Evolutionary conservation across 1,140 invertebrate species (phyloP).

Genomic region (Aricia agestis): DNA sequence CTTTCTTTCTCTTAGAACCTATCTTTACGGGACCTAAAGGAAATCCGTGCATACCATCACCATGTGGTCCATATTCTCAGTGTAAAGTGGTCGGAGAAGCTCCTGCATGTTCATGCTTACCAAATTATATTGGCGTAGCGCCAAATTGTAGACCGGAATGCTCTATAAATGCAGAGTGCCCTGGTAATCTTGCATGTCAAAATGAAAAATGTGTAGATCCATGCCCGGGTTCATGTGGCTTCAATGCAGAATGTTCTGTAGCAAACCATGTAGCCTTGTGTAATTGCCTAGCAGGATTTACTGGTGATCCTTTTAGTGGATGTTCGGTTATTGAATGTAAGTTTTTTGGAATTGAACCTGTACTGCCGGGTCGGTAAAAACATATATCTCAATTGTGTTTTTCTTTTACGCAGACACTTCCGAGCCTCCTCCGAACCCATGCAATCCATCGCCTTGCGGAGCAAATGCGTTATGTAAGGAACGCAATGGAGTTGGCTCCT

Average conservation of each 20-base stretch:
- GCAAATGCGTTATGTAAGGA: constrained; percentile 90
- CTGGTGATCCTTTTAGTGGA: constrained; percentile 85
- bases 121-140: constrained; percentile 79
- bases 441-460: constrained; percentile 90
- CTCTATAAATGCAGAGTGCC: constrained; percentile 85
- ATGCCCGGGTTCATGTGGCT: constrained; percentile 88
- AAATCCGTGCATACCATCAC: constrained; percentile 85
- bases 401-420: constrained; percentile 43
- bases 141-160: constrained; percentile 86
- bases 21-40: constrained; percentile 70
- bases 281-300: constrained; percentile 82
- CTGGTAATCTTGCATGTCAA: constrained; percentile 84
- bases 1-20: constrained; percentile 68
- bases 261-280: constrained; percentile 87
- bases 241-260: constrained; percentile 82
- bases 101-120: constrained; percentile 85
- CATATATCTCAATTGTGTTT: constrained; percentile 14
- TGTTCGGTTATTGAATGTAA: constrained; percentile 75
- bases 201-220: constrained; percentile 87
- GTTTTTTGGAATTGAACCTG: constrained; percentile 30
- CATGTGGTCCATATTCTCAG: constrained; percentile 88
- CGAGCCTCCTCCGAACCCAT: constrained; percentile 78
- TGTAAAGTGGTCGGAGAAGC: constrained; percentile 83
- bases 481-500: constrained; percentile 88
- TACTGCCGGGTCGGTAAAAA: background rate